Base-by-base conservation (phyloP, 2,888 invertebrate species). In the Liopterus haemorrhoidalis region DNA sequence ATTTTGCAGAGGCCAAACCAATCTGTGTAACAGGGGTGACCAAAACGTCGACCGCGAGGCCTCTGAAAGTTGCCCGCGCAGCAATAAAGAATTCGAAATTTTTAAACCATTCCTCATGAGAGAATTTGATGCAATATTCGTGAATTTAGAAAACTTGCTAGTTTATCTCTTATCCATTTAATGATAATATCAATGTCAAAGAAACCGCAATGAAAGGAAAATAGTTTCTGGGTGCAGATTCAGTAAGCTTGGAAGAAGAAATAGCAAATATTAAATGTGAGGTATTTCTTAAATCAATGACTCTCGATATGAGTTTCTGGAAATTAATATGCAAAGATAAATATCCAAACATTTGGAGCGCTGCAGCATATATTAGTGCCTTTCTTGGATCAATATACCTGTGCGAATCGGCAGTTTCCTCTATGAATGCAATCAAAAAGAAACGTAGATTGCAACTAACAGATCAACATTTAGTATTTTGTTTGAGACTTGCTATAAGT, bases 141-240 rank as follows among this genome's bases (percentile, higher is more conserved):
- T 22, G 9, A 11, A n/a, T 12, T 28, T n/a, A 12, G 11, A 28
- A 5, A 8, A 28, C 8, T 28, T 28, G 28, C 11, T 28, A 28
- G n/a, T n/a, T 28, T n/a, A 28, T 28, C n/a, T 28, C n/a, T 28
- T 28, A 28, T 12, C 11, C 28, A 28, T 28, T 28, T n/a, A 11
- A 12, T 12, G 11, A 28, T 28, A n/a, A n/a, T n/a, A n/a, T n/a
- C n/a, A n/a, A n/a, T n/a, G n/a, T n/a, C n/a, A n/a, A n/a, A n/a
- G n/a, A n/a, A n/a, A n/a, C n/a, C n/a, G n/a, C n/a, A n/a, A n/a
- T n/a, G n/a, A n/a, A n/a, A n/a, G n/a, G n/a, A n/a, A n/a, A n/a
- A n/a, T n/a, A n/a, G n/a, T n/a, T n/a, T n/a, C n/a, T n/a, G n/a
- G n/a, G n/a, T n/a, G n/a, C n/a, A n/a, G n/a, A n/a, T n/a, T n/a